phyloP scores from a whole-genome alignment of 23 tunicate species.

The Ciona savignyi region DNA sequence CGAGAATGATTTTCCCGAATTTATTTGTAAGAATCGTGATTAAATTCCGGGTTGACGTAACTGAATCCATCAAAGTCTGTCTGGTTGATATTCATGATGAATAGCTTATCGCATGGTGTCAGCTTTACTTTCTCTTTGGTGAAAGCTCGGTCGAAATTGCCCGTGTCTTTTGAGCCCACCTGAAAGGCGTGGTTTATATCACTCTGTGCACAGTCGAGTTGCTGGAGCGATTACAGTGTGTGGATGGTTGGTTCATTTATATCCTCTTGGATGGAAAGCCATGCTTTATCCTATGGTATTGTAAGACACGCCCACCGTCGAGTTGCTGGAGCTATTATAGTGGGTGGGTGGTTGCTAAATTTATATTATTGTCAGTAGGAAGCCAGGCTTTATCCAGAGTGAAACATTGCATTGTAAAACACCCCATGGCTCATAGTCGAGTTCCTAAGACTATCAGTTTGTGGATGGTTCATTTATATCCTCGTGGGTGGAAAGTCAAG shows the following conservation, averaged over 20 bases:
- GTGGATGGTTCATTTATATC: too few species aligned
- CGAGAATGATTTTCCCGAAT: too few species aligned
- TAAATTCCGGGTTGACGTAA: conserved; percentile 35
- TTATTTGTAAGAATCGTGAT: too few species aligned
- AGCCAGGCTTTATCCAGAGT: too few species aligned
- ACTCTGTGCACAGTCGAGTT: background rate
- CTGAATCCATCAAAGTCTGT: conserved; percentile 70
- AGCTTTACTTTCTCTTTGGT: conserved; percentile 44
- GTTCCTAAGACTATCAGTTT: too few species aligned
- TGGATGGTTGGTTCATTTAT: background rate
- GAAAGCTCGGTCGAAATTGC: conserved; percentile 71
- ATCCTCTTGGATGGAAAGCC: too few species aligned
- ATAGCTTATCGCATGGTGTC: conserved; percentile 70
- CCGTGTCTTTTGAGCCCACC: background rate
- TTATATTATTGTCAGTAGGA: too few species aligned
- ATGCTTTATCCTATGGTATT: too few species aligned
- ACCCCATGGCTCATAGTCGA: too few species aligned
- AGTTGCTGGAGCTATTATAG: background rate
- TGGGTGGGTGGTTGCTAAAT: background rate
- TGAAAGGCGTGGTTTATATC: too few species aligned
- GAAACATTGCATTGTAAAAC: too few species aligned
- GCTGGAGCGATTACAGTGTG: background rate
- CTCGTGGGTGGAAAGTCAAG: too few species aligned
- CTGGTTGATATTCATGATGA: conserved; percentile 76
- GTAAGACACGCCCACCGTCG: background rate